Base-by-base conservation (phyloP, 2,888 invertebrate genomes). In the Drosophila multiciliata region DNA sequence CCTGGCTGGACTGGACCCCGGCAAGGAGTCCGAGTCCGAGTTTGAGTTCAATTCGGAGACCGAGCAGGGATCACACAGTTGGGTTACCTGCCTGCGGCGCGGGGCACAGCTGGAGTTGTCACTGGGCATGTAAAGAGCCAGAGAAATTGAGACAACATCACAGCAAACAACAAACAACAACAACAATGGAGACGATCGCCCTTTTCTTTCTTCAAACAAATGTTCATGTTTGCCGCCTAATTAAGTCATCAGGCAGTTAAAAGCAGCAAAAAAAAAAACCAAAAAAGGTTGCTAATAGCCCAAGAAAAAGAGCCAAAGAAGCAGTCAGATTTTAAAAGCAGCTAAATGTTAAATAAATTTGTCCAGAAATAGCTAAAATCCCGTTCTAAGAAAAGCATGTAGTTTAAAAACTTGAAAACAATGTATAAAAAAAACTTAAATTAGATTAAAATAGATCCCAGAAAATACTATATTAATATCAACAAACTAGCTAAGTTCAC, bases 91-190 rank as follows among this genome's bases (percentile, higher is more conserved):
- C 90, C 90, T 87, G 90, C 81, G 82, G 87, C 78, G 90, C 80
- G 63, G 50, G 52, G 78, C 82, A 86, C 91, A 92, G 92, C 92
- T 92, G 92, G 91, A 91, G 91, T 91, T 91, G 91, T 91, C 91
- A 92, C 91, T 91, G 91, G 85, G 85, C 89, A 87, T 91, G 92
- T 88, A 91, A 89, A 90, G 88, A 85, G 77, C 80, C 82, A 89
- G 55, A 87, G 82, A 88, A 80, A 87, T 83, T 85, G 75, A 80
- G 79, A 75, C 80, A 80, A 74, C 70, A 78, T 73, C 66, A 74
- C 70, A 65, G 53, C 64, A 69, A 71, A 58, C 45, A 55, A 64
- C 65, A 71, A 80, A 66, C 33, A 63, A 63, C 52, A 70, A 82
- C 64, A 63, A 67, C 66, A 66, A 55, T 26, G 26, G 66, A 70